A percentile compares a stretch with the other conserved stretches of the same genome.
These are phyloP conservation scores for Fopius arisanus DNA, from an alignment of 1,140 invertebrate genomes.

Conservation along the genomic window DNA sequence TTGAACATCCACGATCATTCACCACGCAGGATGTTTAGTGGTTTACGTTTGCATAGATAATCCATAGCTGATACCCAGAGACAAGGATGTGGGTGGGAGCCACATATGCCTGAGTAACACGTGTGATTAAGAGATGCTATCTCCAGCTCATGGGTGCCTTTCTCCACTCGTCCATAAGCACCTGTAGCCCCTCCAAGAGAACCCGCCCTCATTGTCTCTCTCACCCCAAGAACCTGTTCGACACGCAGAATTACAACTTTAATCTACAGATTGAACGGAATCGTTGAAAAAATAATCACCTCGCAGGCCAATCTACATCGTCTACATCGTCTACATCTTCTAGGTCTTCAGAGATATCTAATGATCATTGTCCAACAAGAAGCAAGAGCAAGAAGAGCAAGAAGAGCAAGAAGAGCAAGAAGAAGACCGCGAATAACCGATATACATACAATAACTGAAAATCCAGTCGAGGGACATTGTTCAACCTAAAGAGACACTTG, in stretches of 20 bases:
- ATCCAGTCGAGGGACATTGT: background rate
- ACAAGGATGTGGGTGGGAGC: conserved; percentile 57
- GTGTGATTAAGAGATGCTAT: conserved; percentile 63
- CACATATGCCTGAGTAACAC: conserved; percentile 52
- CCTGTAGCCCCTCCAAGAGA: conserved; percentile 44
- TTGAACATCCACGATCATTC: background rate
- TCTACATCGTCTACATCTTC: too few species aligned
- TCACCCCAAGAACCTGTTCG: background rate
- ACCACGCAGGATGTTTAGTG: background rate
- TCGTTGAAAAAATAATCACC: background rate
- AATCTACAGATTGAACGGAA: background rate
- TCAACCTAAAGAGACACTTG: background rate
- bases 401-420: too few species aligned
- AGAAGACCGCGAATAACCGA: background rate
- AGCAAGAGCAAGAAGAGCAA: too few species aligned
- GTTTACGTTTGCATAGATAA: conserved; percentile 62
- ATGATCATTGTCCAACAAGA: too few species aligned
- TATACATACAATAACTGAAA: conserved; percentile 10
- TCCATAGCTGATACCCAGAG: conserved; percentile 48
- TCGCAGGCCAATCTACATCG: too few species aligned
- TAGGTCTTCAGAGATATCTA: too few species aligned
- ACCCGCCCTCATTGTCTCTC: conserved; percentile 31
- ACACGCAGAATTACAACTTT: background rate
- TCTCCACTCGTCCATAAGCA: conserved; percentile 32
- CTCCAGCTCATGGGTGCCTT: conserved; percentile 45